Evolutionary conservation across 2,888 invertebrate species (phyloP), one percentile per base, ranked within the genome.

Genomic region (Therioaphis trifolii): DNA sequence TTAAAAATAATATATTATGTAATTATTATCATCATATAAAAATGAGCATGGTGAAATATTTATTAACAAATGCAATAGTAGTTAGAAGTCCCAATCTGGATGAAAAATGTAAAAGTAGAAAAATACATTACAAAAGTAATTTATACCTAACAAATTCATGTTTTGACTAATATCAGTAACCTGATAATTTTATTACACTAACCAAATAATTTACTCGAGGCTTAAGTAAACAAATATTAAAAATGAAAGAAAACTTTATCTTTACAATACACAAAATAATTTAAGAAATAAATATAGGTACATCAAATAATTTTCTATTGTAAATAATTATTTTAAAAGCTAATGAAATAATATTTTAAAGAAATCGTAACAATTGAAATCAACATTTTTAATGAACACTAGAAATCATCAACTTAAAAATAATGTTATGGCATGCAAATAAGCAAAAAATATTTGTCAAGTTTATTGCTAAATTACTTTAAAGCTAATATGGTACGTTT

Each of bases 21-120:
- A 52, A 12, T 69, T 79, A 79, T 21, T 49, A 71, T 29, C n/a
- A 43, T 79, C 21, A 69, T 58, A 80, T 43, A 68, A 78, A 80
- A 80, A 29, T 80, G 80, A 72, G 71, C 71, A 9, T 46, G 7
- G 24, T 69, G n/a, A 43, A 58, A 71, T 71, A 52, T 58, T 15
- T 18, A 58, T 71, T 46, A 58, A 69, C 55, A 71, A 79, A 43
- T 71, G 55, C n/a, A 71, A 61, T 35, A 61, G 2, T 61, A 15
- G 18, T 29, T 35, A 40, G 27, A 46, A 76, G 5, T 61, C 46
- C 27, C 21, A 35, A 61, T 49, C 5, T 35, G 18, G 27, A 15
- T 72, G 71, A 61, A 69, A 58, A 61, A 80, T 80, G 80, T 80
- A 80, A 80, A 80, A 71, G 71, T 80, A 80, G 71, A 80, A 80